Conservation (phyloP, 1,140 invertebrate species). For the Physella acuta region DNA sequence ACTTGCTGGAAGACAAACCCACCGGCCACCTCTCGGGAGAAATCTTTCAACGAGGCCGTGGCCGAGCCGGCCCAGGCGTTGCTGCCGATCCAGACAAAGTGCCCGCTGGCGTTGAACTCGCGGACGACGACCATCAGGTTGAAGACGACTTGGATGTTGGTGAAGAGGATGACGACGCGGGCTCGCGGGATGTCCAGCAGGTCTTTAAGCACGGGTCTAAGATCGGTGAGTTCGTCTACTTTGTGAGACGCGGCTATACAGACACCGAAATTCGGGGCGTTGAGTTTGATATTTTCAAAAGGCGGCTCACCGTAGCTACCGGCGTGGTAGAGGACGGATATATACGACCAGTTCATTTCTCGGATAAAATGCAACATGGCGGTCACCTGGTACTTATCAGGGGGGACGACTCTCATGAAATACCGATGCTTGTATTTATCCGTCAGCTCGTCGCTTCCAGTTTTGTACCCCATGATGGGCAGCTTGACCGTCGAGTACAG, state of each 20-base stretch:
- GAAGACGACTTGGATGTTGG: constrained; percentile 69
- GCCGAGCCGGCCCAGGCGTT: constrained; percentile 75
- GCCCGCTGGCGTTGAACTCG: constrained; percentile 43
- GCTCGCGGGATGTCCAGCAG: constrained; percentile 22
- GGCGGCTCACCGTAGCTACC: constrained; percentile 62
- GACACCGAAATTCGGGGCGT: constrained; percentile 16
- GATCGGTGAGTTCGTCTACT: constrained; percentile 61
- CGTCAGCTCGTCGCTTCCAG: constrained; percentile 34
- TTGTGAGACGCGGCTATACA: constrained; percentile 66
- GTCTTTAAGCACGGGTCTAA: constrained; percentile 24
- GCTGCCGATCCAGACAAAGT: constrained; percentile 73
- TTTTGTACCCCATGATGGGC: constrained; percentile 8
- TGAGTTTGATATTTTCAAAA: constrained; percentile 22
- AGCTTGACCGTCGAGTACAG: not conserved
- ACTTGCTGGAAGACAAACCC: constrained; percentile 72
- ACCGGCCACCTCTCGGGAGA: constrained; percentile 72
- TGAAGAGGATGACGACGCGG: constrained; percentile 71
- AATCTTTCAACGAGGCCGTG: constrained; percentile 67
- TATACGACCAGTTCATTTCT: constrained; percentile 35
- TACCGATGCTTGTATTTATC: constrained; percentile 39
- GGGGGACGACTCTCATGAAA: constrained; percentile 45
- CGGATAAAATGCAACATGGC: constrained; percentile 34
- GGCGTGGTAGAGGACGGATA: constrained; percentile 37
- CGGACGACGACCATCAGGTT: constrained; percentile 59
- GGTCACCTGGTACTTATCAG: constrained; percentile 40